A percentile compares a stretch with the other conserved stretches of the same genome.
Evolutionary conservation across 2,113 vertebrate species (phyloP).

Genomic region (Hippocampus zosterae): DNA sequence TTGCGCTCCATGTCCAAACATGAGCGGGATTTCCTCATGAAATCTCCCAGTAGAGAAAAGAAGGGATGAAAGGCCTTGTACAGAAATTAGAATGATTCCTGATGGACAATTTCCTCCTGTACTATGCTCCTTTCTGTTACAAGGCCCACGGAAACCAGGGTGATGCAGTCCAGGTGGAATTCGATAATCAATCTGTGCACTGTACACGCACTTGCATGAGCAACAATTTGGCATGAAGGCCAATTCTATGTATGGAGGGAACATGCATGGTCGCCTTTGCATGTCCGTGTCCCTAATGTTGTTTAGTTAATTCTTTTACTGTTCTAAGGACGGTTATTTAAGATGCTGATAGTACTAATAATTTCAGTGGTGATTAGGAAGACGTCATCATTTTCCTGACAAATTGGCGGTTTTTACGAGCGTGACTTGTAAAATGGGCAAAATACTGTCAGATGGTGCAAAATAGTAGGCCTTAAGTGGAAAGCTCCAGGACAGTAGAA

Average conservation of each 20-base stretch:
- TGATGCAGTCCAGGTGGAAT: constrained; percentile 29
- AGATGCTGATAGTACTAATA: no score
- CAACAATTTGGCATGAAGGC: constrained; percentile 12
- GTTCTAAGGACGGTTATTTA: no score
- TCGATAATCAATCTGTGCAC: constrained; percentile 4
- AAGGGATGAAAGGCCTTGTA: constrained; percentile 55
- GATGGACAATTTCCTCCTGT: constrained; percentile 64
- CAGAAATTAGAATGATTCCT: constrained; percentile 65
- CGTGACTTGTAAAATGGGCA: background rate
- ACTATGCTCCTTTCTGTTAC: constrained; percentile 30
- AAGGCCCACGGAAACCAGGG: constrained; percentile 33
- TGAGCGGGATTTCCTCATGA: constrained; percentile 66
- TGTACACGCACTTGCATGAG: background rate
- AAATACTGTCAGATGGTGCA: background rate
- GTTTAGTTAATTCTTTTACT: background rate
- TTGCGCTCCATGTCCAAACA: constrained; percentile 60
- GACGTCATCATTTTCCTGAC: background rate
- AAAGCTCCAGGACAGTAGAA: background rate
- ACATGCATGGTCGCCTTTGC: constrained; percentile 23
- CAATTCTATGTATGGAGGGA: constrained; percentile 1
- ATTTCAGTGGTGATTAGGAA: no score
- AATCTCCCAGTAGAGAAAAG: constrained; percentile 42
- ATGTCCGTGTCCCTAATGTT: constrained; percentile 7
- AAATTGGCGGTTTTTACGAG: background rate
- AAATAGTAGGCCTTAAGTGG: background rate